These are phyloP conservation scores for Allolobophora icterica DNA, from an alignment of 2,888 invertebrate species.

Conservation along the genomic window DNA sequence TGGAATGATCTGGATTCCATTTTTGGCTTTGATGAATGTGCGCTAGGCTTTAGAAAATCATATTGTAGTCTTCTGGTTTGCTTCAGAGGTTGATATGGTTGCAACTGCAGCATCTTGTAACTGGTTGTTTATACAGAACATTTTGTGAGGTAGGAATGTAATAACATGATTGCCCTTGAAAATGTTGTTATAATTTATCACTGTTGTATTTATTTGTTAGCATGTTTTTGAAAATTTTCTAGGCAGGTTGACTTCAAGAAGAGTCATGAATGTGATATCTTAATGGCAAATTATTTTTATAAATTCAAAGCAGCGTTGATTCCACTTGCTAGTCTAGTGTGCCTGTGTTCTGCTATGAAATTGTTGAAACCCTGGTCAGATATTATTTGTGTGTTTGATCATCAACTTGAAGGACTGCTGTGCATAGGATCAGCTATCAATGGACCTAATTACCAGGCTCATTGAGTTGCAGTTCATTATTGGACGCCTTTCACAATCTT, in stretches of 20 bases:
- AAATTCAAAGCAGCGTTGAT: too few species aligned
- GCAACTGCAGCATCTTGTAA: background rate
- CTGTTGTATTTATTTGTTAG: background rate
- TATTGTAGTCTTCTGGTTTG: background rate
- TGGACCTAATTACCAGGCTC: background rate
- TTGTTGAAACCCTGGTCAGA: too few species aligned
- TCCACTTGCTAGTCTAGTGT: too few species aligned
- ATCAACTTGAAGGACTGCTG: background rate
- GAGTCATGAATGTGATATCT: background rate
- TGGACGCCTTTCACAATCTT: background rate
- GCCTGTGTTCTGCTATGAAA: too few species aligned
- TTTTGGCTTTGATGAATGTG: background rate
- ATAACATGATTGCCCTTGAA: background rate
- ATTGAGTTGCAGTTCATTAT: slow-evolving; percentile 9
- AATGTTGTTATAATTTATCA: background rate
- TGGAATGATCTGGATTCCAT: background rate
- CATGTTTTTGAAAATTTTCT: background rate
- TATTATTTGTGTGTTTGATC: background rate
- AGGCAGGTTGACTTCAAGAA: background rate
- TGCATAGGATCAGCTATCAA: background rate
- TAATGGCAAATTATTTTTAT: background rate
- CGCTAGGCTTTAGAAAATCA: background rate
- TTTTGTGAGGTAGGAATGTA: background rate
- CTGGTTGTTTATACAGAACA: background rate
- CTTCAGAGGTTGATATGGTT: background rate